Evolutionary conservation across 2,888 invertebrate species (phyloP), one percentile per base, ranked within the genome.

Genomic region (Steinernema hermaphroditum): DNA sequence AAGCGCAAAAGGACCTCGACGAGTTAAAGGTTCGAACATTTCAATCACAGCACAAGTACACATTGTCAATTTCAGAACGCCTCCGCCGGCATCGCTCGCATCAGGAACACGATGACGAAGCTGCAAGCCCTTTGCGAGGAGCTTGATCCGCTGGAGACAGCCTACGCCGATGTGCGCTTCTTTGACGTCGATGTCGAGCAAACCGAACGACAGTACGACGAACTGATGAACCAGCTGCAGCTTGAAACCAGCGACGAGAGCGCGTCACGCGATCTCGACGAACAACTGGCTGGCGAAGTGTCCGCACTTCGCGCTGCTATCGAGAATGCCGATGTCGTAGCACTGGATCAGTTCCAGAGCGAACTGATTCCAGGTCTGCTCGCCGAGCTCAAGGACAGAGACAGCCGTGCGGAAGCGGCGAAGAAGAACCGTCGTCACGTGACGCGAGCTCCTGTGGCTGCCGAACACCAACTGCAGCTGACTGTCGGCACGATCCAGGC

Each of bases 171-270:
- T 22, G 76, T 79, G 14, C 80, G 84, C 49, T 84, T 82, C 77
- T 74, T 80, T 70, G 81, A 83, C 54, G 79, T 80, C 9, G 81
- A 83, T 46, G 74, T 78, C 54, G 81, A 83, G 57, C 79, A 83
- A 71, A 76, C 76, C 46, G 77, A 77, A 50, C 75, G 79, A 37
- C 78, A 81, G 43, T 80, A 74, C 69, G 81, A 79, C 22, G 74
- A 76, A 22, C 68, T 68, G 37, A 32, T 76, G 19, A 75, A 22
- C 27, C 57, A 37, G 29, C 19, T 78, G 70, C 44, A 34, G 22
- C 32, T 69, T 24, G 76, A 76, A 68, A 24, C 69, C 27, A 50
- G 54, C 32, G 71, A 77, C 16, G 76, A 76, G 49, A 68, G 69
- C 46, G 49, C n/a, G 2, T 29, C 78, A 44, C 29, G 29, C 22